Evolutionary conservation across 2,888 invertebrate species (phyloP), one percentile per base, ranked within the genome.

Genomic region (Plebejus argus): DNA sequence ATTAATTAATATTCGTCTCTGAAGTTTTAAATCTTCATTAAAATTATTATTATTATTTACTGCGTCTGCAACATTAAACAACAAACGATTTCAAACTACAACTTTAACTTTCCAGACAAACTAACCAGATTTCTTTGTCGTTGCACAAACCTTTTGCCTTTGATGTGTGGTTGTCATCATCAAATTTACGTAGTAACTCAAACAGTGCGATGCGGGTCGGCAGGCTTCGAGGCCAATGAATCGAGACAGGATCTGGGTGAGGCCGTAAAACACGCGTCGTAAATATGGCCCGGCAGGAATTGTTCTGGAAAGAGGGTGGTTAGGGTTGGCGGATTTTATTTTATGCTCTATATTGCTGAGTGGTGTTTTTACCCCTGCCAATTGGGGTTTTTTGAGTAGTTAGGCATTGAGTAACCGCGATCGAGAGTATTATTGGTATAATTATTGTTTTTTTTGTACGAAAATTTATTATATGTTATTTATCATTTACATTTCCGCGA

Each of bases 191-290:
- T n/a, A 23, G 23, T 61, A 12, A 61, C 58, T 61, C 58, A 61
- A 61, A 61, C 58, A 58, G 20, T 8, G 3, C 20, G 61, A 23
- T 61, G 23, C 61, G 61, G 61, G 61, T 61, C 10, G 7, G 61
- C 2, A 61, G 23, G 61, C 61, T 23, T 20, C 61, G 61, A 12
- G 76, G 12, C 71, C 77, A 71, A 77, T 76, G 76, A 76, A 76
- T 70, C 77, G 77, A 35, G 70, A 71, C 71, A 56, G 53, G 23
- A 71, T 77, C 71, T 76, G n/a, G 53, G 70, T 77, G 77, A 72
- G 45, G 72, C 45, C 72, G 20, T 39, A 49, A 39, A 20, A 72
- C 39, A 45, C 72, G 72, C 39, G 20, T 72, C 72, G 45, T 72
- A 45, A 72, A 72, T 72, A 72, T 45, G 45, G 49, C 45, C 72